Percentiles rank a stretch among this genome's conserved stretches.
phyloP scores from a whole-genome alignment of 2,888 invertebrate species.

The Mythimna pallens region DNA sequence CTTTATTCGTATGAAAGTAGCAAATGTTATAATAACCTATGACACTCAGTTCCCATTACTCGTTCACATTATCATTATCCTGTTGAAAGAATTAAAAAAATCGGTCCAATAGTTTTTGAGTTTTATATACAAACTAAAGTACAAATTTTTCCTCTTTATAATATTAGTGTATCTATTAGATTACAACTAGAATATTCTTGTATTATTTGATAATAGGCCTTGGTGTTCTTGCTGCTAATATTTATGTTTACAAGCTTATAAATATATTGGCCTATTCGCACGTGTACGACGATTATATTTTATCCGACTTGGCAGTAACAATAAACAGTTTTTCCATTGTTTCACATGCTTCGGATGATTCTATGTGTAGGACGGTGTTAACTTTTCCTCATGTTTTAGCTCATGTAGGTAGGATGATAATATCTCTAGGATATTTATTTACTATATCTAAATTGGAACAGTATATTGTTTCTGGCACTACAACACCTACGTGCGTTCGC shows the following conservation, averaged over 20 bases:
- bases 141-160: too few relatives aligned
- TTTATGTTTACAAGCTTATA: slow-evolving; percentile 10
- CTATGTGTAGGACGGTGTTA: background rate
- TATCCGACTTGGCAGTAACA: slow-evolving; percentile 18
- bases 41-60: too few relatives aligned
- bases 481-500: background rate
- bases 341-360: slow-evolving; percentile 1
- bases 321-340: slow-evolving; percentile 10
- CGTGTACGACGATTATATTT: slow-evolving; percentile 8
- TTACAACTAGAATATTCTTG: background rate
- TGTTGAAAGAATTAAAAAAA: too few relatives aligned
- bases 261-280: slow-evolving; percentile 14
- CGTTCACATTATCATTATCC: too few relatives aligned
- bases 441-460: background rate
- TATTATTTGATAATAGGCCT: background rate
- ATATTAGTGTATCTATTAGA: background rate
- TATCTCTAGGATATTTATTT: background rate
- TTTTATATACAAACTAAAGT: too few relatives aligned
- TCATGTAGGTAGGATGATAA: background rate
- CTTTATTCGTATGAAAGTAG: too few relatives aligned
- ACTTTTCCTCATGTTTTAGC: too few relatives aligned
- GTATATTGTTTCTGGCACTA: background rate
- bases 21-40: too few relatives aligned
- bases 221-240: background rate
- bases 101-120: too few relatives aligned